Evolutionary conservation across 2,797 vertebrate genomes (phyloP).

Genomic region (Falco biarmicus): DNA sequence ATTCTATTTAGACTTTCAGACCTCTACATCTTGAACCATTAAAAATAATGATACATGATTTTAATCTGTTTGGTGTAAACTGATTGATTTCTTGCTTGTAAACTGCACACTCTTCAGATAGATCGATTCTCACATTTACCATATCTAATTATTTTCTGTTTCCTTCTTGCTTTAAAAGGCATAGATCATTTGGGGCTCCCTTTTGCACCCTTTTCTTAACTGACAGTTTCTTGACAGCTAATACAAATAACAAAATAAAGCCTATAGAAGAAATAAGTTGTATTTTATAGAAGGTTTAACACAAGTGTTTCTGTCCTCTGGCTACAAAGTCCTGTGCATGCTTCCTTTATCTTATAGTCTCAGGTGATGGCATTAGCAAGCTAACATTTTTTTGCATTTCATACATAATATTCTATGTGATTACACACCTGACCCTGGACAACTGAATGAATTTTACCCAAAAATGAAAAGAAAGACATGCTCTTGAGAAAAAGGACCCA

Average conservation of each 20-base stretch:
- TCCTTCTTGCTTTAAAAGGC: constrained; percentile 54
- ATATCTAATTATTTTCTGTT: constrained; percentile 74
- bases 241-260: constrained; percentile 61
- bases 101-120: constrained; percentile 66
- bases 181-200: constrained; percentile 27
- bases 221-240: constrained; percentile 27
- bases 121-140: constrained; percentile 76
- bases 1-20: constrained; percentile 71
- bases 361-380: constrained; percentile 24
- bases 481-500: background rate
- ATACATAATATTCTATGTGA: constrained; percentile 27
- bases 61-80: constrained; percentile 74
- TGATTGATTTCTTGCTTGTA: constrained; percentile 75
- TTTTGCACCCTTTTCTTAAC: constrained; percentile 41
- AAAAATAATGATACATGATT: constrained; percentile 74
- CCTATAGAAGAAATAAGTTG: constrained; percentile 32
- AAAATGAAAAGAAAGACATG: constrained; percentile 20
- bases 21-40: constrained; percentile 65
- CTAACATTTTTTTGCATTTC: constrained; percentile 58
- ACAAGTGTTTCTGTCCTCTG: constrained; percentile 24
- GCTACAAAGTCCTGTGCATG: constrained; percentile 17
- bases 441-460: constrained; percentile 17
- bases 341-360: constrained; percentile 53
- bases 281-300: constrained; percentile 50
- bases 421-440: constrained; percentile 41